Conservation (phyloP, 2,113 vertebrate genomes). For the Scomber japonicus region DNA sequence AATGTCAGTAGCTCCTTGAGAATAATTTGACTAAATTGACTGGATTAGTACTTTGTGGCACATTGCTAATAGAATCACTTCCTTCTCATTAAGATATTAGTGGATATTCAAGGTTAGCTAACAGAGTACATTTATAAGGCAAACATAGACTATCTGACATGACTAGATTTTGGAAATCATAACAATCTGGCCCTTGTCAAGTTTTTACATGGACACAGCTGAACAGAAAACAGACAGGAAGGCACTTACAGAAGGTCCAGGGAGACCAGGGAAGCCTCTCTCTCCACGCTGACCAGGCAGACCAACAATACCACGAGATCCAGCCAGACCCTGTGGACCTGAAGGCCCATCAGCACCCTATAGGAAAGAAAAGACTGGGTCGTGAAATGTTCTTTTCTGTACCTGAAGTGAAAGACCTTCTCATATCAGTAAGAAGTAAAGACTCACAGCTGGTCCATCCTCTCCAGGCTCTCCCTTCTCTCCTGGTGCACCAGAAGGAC, state of each 20-base stretch:
- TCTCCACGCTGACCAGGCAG: slow-evolving; percentile 97
- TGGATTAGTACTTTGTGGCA: background rate
- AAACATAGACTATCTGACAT: background rate
- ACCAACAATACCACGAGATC: slow-evolving; percentile 95
- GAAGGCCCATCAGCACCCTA: slow-evolving; percentile 92
- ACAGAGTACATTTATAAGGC: background rate
- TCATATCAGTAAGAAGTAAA: background rate
- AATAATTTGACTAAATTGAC: slow-evolving; percentile 13
- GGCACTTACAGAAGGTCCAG: slow-evolving; percentile 93
- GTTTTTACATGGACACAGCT: background rate
- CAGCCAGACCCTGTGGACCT: slow-evolving; percentile 92
- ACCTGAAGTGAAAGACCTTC: background rate
- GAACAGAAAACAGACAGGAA: background rate
- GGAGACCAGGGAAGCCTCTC: slow-evolving; percentile 95
- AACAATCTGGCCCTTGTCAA: background rate
- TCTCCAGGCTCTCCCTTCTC: slow-evolving; percentile 95
- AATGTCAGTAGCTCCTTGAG: background rate
- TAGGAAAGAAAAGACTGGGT: slow-evolving; percentile 13
- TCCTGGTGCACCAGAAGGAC: slow-evolving; percentile 88
- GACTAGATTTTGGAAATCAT: background rate
- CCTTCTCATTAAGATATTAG: background rate
- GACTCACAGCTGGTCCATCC: slow-evolving; percentile 87
- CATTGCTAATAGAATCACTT: background rate
- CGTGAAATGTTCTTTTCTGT: background rate
- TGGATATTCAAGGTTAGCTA: background rate